These are phyloP conservation scores for Hippocampus comes DNA, from an alignment of 2,113 vertebrate genomes.

Conservation along the genomic window DNA sequence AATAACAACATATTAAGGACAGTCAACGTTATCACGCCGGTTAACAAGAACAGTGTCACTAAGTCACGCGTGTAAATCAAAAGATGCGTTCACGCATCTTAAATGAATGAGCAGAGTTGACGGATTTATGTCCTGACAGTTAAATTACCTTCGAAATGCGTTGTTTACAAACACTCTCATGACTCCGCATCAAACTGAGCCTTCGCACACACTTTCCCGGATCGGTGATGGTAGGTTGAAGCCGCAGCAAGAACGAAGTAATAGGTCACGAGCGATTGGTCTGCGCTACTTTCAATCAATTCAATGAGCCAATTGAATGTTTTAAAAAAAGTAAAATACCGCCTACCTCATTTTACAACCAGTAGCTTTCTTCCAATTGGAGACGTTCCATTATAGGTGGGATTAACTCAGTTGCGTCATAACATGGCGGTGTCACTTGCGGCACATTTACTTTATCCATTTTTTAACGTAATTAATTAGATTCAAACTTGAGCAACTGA, in stretches of 20 bases:
- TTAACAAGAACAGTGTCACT: background rate
- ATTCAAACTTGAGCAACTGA: background rate
- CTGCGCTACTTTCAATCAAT: background rate
- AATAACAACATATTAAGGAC: no score
- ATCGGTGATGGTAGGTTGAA: background rate
- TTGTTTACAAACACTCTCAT: conserved; percentile 74
- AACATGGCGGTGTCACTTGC: conserved; percentile 22
- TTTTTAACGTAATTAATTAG: background rate
- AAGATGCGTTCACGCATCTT: background rate
- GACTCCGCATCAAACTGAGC: conserved; percentile 57
- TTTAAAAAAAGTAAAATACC: background rate
- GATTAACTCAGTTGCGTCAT: conserved; percentile 41
- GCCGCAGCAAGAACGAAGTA: background rate
- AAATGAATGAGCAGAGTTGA: background rate
- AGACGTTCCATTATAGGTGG: background rate
- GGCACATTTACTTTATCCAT: background rate
- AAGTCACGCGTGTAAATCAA: background rate
- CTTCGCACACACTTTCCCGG: conserved; percentile 22
- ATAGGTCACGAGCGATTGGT: background rate
- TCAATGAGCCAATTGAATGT: background rate
- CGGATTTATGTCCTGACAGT: no score
- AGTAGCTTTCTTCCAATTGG: background rate
- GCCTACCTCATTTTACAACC: background rate
- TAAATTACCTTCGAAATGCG: conserved; percentile 3
- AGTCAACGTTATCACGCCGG: background rate